Percentiles rank a stretch among this genome's conserved stretches.
Evolutionary conservation across 2,113 vertebrate genomes (phyloP).

Genomic region (Daboia siamensis): DNA sequence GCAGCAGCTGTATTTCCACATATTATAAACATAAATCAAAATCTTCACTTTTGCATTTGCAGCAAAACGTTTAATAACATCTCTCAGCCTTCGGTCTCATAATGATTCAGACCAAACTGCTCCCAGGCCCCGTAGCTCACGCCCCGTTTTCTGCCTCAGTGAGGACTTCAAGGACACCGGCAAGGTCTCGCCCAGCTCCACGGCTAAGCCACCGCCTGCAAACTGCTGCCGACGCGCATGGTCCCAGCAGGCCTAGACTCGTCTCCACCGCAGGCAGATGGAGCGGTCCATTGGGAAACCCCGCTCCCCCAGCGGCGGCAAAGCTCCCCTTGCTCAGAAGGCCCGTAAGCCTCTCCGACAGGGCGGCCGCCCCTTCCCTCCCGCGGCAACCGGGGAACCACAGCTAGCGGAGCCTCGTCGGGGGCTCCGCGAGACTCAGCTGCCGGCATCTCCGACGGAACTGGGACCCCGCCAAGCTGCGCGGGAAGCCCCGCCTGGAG

Average conservation of each 20-base stretch:
- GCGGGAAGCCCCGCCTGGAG: neutral
- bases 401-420: neutral
- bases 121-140: neutral
- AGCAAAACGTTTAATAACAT: neutral
- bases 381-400: neutral
- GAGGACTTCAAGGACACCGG: neutral
- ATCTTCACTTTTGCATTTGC: neutral
- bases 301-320: neutral
- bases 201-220: neutral
- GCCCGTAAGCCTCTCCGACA: neutral
- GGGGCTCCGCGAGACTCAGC: too few relatives aligned
- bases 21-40: neutral
- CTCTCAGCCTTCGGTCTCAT: neutral
- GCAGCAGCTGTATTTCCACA: neutral
- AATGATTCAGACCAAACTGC: neutral
- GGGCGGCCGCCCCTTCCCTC: neutral
- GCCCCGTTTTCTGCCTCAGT: neutral
- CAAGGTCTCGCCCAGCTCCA: neutral
- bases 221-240: neutral
- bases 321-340: neutral
- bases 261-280: neutral
- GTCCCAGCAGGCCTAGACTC: neutral
- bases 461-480: neutral
- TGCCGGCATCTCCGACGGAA: too few relatives aligned
- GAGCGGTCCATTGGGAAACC: neutral